These are phyloP conservation scores for Serrognathus titanus DNA, from an alignment of 2,888 invertebrate species.

Conservation along the genomic window DNA sequence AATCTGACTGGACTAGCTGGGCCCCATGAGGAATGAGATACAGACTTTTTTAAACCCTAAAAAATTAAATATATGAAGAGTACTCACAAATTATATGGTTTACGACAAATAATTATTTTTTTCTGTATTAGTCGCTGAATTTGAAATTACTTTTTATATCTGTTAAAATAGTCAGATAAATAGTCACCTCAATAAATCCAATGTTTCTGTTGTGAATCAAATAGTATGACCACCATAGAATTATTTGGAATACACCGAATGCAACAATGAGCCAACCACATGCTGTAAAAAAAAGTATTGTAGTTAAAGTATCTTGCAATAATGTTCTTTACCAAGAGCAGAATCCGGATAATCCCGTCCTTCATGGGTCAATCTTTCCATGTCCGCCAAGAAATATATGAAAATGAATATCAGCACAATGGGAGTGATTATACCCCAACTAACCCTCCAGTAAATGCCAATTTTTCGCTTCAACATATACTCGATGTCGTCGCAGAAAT, in stretches of 20 bases:
- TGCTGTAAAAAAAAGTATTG: slow-evolving; percentile 36
- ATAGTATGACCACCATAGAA: slow-evolving; percentile 48
- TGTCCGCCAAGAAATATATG: slow-evolving; percentile 64
- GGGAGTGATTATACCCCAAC: slow-evolving; percentile 76
- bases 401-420: slow-evolving; percentile 66
- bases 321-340: slow-evolving; percentile 56
- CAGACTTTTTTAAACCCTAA: slow-evolving; percentile 39
- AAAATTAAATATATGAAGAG: background rate
- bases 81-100: background rate
- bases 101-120: no score
- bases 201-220: slow-evolving; percentile 36
- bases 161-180: background rate
- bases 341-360: slow-evolving; percentile 57
- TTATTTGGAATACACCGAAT: slow-evolving; percentile 51
- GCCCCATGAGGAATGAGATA: slow-evolving; percentile 46
- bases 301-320: slow-evolving; percentile 1
- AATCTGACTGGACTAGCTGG: slow-evolving; percentile 39
- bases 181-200: slow-evolving; percentile 34
- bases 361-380: slow-evolving; percentile 61
- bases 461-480: slow-evolving; percentile 73
- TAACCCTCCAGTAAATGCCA: slow-evolving; percentile 73
- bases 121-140: no score
- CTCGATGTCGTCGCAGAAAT: slow-evolving; percentile 70
- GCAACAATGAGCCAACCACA: slow-evolving; percentile 54
- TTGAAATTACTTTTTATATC: no score